Conservation (phyloP, 2,888 invertebrate genomes). For the Coronaproctus castanopsis region DNA sequence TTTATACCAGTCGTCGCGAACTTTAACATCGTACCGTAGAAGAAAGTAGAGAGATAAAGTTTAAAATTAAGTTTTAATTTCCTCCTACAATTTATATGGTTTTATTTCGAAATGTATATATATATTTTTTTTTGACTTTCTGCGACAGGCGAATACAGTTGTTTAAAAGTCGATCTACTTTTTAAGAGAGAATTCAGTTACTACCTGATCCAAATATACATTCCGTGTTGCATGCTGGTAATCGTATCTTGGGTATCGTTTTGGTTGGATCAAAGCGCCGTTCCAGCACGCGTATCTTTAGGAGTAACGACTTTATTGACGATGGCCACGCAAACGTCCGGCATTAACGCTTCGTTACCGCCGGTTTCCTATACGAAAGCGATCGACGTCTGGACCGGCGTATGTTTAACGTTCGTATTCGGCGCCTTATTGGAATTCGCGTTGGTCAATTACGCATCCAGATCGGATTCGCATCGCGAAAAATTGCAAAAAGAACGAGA, state of each 20-base stretch:
- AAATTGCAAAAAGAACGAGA: not conserved
- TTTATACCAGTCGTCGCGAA: no score
- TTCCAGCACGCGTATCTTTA: slow-evolving; percentile 79
- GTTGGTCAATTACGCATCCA: slow-evolving; percentile 83
- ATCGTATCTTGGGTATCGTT: slow-evolving; percentile 95
- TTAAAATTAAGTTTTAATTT: no score
- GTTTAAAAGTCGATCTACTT: slow-evolving; percentile 83
- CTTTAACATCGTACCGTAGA: no score
- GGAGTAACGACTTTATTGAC: slow-evolving; percentile 90
- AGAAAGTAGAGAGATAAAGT: no score
- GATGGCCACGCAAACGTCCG: slow-evolving; percentile 92
- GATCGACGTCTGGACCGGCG: slow-evolving; percentile 93
- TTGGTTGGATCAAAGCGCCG: slow-evolving; percentile 90
- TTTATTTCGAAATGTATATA: no score
- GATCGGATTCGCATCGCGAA: slow-evolving; percentile 76
- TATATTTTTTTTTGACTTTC: no score
- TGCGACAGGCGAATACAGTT: slow-evolving; percentile 98
- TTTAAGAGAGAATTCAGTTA: slow-evolving; percentile 97
- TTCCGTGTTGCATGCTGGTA: slow-evolving; percentile 95
- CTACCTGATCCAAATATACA: slow-evolving; percentile 98
- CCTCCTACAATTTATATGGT: no score
- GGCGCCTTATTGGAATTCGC: slow-evolving; percentile 94
- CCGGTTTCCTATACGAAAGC: slow-evolving; percentile 98
- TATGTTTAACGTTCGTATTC: slow-evolving; percentile 93
- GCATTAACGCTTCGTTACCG: slow-evolving; percentile 86